Evolutionary conservation across 2,888 invertebrate species (phyloP).

Genomic region (Apotomis turbidana): DNA sequence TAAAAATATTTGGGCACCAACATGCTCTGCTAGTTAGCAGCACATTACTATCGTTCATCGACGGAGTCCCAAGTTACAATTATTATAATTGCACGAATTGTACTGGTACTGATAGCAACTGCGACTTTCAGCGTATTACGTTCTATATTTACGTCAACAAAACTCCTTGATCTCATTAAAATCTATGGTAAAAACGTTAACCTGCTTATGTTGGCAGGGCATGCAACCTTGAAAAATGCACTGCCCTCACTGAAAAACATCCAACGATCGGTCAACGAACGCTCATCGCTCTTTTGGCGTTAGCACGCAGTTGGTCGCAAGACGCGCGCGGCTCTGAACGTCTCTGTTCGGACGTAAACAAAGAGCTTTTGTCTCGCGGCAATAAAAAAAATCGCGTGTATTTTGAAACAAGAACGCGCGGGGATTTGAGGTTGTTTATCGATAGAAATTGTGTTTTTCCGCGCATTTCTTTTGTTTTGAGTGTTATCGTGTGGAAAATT

Average conservation of each 20-base stretch:
- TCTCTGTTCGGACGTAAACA: slow-evolving; percentile 52
- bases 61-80: too few species aligned
- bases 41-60: too few species aligned
- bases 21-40: too few species aligned
- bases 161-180: slow-evolving; percentile 15
- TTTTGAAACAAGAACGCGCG: slow-evolving; percentile 36
- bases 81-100: too few species aligned
- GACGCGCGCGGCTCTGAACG: slow-evolving; percentile 46
- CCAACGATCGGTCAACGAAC: slow-evolving; percentile 33
- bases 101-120: too few species aligned
- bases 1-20: too few species aligned
- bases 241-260: slow-evolving; percentile 37
- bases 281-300: slow-evolving; percentile 41
- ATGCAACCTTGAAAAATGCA: slow-evolving; percentile 36
- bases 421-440: slow-evolving; percentile 16
- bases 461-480: not conserved
- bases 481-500: not conserved
- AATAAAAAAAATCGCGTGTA: slow-evolving; percentile 32
- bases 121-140: too few species aligned
- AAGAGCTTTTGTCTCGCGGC: slow-evolving; percentile 50
- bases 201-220: slow-evolving; percentile 31
- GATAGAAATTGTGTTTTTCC: slow-evolving; percentile 1
- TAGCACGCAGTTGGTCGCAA: slow-evolving; percentile 51
- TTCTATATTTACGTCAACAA: not conserved
- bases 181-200: slow-evolving; percentile 23